A percentile compares a stretch with the other conserved stretches of the same genome.
Evolutionary conservation across 2,113 vertebrate species (phyloP).

Genomic region (Ailuropoda melanoleuca): DNA sequence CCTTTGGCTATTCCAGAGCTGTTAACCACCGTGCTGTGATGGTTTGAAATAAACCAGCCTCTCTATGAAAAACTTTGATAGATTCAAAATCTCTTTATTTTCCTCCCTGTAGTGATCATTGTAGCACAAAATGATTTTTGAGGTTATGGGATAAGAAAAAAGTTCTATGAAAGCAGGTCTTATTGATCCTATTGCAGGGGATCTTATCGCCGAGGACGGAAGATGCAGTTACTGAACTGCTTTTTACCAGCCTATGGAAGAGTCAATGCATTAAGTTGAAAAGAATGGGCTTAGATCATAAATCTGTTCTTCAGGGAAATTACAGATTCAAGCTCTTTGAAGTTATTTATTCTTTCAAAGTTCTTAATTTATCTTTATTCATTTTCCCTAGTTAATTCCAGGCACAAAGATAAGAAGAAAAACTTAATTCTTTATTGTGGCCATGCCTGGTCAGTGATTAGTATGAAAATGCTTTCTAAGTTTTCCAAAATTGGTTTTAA

Average conservation of each 20-base stretch:
- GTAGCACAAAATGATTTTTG: slow-evolving; percentile 80
- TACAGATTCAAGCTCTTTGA: slow-evolving; percentile 73
- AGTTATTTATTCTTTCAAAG: slow-evolving; percentile 81
- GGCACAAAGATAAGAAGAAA: slow-evolving; percentile 69
- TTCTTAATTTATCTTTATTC: slow-evolving; percentile 78
- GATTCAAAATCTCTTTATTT: slow-evolving; percentile 80
- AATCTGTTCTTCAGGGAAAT: slow-evolving; percentile 70
- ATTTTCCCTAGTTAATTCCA: slow-evolving; percentile 81
- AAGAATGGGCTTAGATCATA: slow-evolving; percentile 72
- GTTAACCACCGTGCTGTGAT: slow-evolving; percentile 69
- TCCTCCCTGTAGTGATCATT: slow-evolving; percentile 73
- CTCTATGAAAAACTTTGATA: slow-evolving; percentile 77
- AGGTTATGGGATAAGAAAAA: slow-evolving; percentile 78
- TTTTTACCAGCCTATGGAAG: slow-evolving; percentile 78
- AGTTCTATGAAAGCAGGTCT: slow-evolving; percentile 72
- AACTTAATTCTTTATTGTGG: slow-evolving; percentile 78
- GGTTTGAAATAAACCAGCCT: slow-evolving; percentile 79
- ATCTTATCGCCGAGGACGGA: slow-evolving; percentile 65
- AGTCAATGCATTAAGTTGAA: slow-evolving; percentile 75
- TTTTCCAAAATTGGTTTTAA: slow-evolving; percentile 76
- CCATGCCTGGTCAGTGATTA: slow-evolving; percentile 78
- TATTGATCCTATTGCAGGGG: slow-evolving; percentile 80
- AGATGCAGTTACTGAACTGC: slow-evolving; percentile 50
- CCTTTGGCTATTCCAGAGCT: slow-evolving; percentile 64
- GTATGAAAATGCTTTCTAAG: slow-evolving; percentile 74